Percentiles rank a stretch among this genome's conserved stretches.
phyloP scores from a whole-genome alignment of 2,888 invertebrate genomes.

The Bunonema sp. region DNA sequence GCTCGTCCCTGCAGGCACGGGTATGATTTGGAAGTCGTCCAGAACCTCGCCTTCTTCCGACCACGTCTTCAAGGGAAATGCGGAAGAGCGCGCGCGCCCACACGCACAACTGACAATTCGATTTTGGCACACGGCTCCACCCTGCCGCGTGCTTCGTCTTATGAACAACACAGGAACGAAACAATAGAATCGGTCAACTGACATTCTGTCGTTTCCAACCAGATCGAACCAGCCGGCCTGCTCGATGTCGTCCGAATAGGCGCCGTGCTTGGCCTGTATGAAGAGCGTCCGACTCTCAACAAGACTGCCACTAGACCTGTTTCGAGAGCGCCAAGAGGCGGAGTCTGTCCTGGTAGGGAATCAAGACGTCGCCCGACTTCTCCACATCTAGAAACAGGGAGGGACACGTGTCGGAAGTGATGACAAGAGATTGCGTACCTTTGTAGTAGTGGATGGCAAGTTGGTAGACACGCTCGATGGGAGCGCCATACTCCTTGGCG shows the following conservation, averaged over 20 bases:
- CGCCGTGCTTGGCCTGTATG: constrained; percentile 18
- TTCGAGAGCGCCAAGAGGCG: constrained; percentile 31
- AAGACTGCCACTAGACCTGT: too few species aligned
- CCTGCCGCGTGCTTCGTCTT: too few species aligned
- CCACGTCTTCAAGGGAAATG: too few species aligned
- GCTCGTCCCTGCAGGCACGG: too few species aligned
- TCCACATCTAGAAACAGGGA: constrained; percentile 19
- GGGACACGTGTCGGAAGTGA: constrained; percentile 1
- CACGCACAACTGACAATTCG: too few species aligned
- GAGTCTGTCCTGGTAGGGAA: constrained; percentile 30
- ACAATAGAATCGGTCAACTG: too few species aligned
- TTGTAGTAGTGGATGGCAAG: constrained; percentile 77
- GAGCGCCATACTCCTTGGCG: constrained; percentile 45
- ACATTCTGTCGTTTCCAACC: constrained; percentile 36
- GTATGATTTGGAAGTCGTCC: too few species aligned
- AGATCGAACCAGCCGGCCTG: constrained; percentile 35
- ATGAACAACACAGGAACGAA: too few species aligned
- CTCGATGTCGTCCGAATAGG: constrained; percentile 16
- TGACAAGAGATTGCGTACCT: constrained; percentile 55
- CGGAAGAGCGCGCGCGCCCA: too few species aligned
- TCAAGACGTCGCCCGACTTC: constrained; percentile 17
- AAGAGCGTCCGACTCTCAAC: too few species aligned
- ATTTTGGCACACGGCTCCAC: too few species aligned
- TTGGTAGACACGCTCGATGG: constrained; percentile 65
- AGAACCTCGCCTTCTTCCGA: too few species aligned